Evolutionary conservation across 35 echinoderm and acorn worm species (phyloP).

Genomic region (Ophiothrix spiculata): DNA sequence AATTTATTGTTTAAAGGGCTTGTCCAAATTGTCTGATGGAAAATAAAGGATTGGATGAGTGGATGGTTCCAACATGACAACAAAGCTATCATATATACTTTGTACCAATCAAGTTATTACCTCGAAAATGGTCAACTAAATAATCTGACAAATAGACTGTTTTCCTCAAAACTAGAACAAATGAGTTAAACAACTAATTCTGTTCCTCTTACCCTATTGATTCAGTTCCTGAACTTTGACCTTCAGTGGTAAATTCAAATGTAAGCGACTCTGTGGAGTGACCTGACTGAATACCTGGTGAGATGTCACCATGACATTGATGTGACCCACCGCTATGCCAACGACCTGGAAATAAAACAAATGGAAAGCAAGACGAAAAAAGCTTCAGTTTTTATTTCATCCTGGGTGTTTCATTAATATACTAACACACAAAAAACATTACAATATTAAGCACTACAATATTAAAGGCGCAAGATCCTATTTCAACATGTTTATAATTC

Average conservation of each 20-base stretch:
- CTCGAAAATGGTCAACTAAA: too few species aligned
- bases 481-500: neutral
- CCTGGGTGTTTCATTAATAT: neutral
- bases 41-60: too few species aligned
- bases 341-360: neutral
- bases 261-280: neutral
- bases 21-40: too few species aligned
- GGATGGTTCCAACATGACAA: too few species aligned
- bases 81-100: too few species aligned
- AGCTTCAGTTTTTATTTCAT: neutral
- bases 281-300: neutral
- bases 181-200: too few species aligned
- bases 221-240: slow-evolving; percentile 3
- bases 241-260: neutral
- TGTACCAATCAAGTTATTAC: too few species aligned
- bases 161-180: too few species aligned
- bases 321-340: neutral
- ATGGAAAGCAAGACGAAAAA: neutral
- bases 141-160: too few species aligned
- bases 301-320: neutral
- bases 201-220: neutral
- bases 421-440: too few species aligned
- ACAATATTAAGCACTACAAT: too few species aligned
- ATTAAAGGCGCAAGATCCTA: neutral
- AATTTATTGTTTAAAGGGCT: too few species aligned